Percentiles rank a stretch among this genome's conserved stretches.
Evolutionary conservation across 2,113 vertebrate species (phyloP).

Genomic region (Percina caprodes): DNA sequence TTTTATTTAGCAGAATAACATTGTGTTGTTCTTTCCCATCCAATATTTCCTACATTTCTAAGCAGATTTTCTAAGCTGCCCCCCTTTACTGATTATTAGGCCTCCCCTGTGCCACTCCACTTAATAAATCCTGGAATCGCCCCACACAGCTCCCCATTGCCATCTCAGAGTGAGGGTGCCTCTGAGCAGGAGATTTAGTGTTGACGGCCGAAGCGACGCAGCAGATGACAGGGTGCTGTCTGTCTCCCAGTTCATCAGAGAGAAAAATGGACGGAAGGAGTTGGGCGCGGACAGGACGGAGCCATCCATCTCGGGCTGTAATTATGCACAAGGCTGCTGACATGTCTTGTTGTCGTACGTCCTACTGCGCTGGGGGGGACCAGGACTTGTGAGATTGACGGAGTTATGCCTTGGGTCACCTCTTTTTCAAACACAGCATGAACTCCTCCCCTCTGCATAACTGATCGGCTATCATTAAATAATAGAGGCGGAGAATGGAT

Average conservation of each 20-base stretch:
- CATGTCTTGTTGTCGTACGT: constrained; percentile 58
- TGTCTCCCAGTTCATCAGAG: constrained; percentile 71
- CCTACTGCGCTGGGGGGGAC: constrained; percentile 47
- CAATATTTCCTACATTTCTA: too few species aligned
- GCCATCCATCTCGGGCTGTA: constrained; percentile 75
- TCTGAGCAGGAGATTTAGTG: constrained; percentile 77
- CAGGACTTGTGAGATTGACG: constrained; percentile 12
- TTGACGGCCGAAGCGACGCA: constrained; percentile 42
- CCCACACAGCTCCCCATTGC: background rate
- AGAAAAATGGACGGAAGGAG: constrained; percentile 76
- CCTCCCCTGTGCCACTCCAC: too few species aligned
- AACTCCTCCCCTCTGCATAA: constrained; percentile 36
- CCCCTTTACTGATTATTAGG: too few species aligned
- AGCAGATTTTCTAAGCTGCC: too few species aligned
- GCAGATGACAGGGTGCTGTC: constrained; percentile 75
- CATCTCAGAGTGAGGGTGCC: constrained; percentile 50
- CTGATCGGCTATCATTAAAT: constrained; percentile 38
- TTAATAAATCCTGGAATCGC: too few species aligned
- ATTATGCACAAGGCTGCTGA: constrained; percentile 74
- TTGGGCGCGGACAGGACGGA: constrained; percentile 60
- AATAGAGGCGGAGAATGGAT: constrained; percentile 14
- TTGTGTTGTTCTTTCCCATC: too few species aligned
- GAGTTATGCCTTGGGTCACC: constrained; percentile 53
- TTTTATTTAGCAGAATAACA: too few species aligned
- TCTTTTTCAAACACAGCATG: constrained; percentile 43